phyloP scores from a whole-genome alignment of 2,888 invertebrate species.

The Lasioglossum calceatum region DNA sequence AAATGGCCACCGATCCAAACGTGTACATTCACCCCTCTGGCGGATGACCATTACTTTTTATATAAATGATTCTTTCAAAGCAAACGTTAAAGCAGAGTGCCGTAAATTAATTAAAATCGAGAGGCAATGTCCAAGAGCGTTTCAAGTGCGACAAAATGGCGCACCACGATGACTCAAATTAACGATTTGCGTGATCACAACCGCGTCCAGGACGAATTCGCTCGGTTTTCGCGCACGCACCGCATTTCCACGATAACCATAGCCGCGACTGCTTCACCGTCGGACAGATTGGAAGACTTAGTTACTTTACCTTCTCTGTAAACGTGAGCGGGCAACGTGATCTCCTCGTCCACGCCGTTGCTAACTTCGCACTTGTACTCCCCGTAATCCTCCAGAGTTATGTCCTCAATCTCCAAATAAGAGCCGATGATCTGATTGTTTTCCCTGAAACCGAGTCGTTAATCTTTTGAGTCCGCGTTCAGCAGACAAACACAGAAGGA shows the following conservation, averaged over 20 bases:
- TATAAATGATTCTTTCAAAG: too few relatives aligned
- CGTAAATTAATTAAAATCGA: background rate
- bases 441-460: conserved; percentile 85
- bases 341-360: conserved; percentile 85
- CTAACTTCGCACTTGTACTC: conserved; percentile 90
- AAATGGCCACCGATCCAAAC: too few relatives aligned
- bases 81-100: background rate
- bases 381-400: conserved; percentile 89
- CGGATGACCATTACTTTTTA: too few relatives aligned
- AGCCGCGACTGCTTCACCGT: conserved; percentile 18
- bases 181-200: background rate
- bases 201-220: background rate
- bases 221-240: conserved; percentile 9
- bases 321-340: conserved; percentile 82
- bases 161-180: too few relatives aligned
- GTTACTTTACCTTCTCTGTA: conserved; percentile 82
- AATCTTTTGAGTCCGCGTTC: background rate
- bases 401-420: conserved; percentile 87
- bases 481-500: too few relatives aligned
- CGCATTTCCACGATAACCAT: background rate
- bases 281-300: conserved; percentile 38
- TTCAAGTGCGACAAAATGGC: background rate
- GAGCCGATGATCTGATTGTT: conserved; percentile 90
- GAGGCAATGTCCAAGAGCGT: background rate
- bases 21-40: too few relatives aligned